phyloP scores from a whole-genome alignment of 2,888 invertebrate genomes.

The Caenorhabditis doughertyi region DNA sequence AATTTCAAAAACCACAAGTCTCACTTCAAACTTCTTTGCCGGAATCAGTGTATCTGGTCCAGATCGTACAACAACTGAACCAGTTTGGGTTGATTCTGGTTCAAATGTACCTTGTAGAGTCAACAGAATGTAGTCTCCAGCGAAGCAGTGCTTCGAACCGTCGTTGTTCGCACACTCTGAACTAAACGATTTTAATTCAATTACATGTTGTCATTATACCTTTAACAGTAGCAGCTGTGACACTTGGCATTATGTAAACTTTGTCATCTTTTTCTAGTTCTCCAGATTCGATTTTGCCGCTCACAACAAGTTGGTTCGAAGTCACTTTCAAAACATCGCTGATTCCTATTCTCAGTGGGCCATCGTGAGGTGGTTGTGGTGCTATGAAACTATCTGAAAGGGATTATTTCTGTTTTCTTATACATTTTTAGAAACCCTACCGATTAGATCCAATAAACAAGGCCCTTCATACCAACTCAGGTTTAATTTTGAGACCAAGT shows the following conservation, averaged over 20 bases:
- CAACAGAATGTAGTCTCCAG: slow-evolving; percentile 91
- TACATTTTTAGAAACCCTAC: slow-evolving; percentile 83
- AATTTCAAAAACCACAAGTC: slow-evolving; percentile 95
- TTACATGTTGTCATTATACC: slow-evolving; percentile 56
- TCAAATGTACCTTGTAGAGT: slow-evolving; percentile 86
- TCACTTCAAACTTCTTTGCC: slow-evolving; percentile 88
- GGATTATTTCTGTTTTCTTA: not conserved
- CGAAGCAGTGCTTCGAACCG: slow-evolving; percentile 57
- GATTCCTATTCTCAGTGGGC: slow-evolving; percentile 93
- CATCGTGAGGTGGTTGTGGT: slow-evolving; percentile 86
- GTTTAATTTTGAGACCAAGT: slow-evolving; percentile 87
- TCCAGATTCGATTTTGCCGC: slow-evolving; percentile 94
- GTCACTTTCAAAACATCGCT: slow-evolving; percentile 92
- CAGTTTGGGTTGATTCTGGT: slow-evolving; percentile 88
- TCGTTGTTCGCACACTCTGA: slow-evolving; percentile 65
- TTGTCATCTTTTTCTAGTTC: slow-evolving; percentile 91
- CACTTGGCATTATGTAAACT: slow-evolving; percentile 87
- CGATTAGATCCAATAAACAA: slow-evolving; percentile 91
- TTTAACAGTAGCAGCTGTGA: slow-evolving; percentile 78
- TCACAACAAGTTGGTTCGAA: slow-evolving; percentile 87
- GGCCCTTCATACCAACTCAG: slow-evolving; percentile 90
- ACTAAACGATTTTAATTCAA: slow-evolving; percentile 1
- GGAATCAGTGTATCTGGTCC: slow-evolving; percentile 80
- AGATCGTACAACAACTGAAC: slow-evolving; percentile 90
- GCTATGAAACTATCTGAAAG: slow-evolving; percentile 60